A percentile compares a stretch with the other conserved stretches of the same genome.
These are phyloP conservation scores for Heliconius sara DNA, from an alignment of 2,888 invertebrate species.

Conservation along the genomic window DNA sequence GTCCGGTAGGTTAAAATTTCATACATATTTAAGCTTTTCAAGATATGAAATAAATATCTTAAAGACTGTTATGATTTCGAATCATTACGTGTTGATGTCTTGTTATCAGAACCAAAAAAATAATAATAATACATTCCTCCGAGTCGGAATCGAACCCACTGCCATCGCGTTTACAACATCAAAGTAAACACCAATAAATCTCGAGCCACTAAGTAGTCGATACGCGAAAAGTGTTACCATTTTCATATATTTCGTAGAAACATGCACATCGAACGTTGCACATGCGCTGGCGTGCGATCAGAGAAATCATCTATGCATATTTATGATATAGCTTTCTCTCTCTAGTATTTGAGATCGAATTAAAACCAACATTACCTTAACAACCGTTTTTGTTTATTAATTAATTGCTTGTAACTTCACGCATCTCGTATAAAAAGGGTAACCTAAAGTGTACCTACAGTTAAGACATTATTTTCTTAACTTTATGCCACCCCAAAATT, in stretches of 20 bases:
- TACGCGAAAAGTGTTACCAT: not conserved
- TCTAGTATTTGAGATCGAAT: conserved; percentile 50
- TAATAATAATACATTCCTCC: no score
- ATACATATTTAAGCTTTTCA: not conserved
- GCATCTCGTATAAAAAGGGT: not conserved
- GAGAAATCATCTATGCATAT: conserved; percentile 80
- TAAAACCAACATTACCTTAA: conserved; percentile 26
- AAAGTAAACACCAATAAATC: no score
- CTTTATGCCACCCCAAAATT: no score
- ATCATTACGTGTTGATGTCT: not conserved
- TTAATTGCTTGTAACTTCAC: not conserved
- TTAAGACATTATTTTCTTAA: no score
- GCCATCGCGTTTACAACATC: no score
- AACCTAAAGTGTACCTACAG: no score
- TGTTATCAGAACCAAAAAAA: not conserved
- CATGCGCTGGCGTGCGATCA: conserved; percentile 62
- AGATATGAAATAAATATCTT: not conserved
- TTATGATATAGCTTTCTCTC: conserved; percentile 75
- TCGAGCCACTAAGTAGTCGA: no score
- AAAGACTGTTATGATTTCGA: not conserved
- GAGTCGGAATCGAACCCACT: no score
- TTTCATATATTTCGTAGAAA: conserved; percentile 38
- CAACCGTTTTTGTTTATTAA: conserved; percentile 18
- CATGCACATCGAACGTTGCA: conserved; percentile 12
- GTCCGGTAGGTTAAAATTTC: not conserved